Conservation (phyloP, 2,888 invertebrate genomes). For the Anthrax anthrax region DNA sequence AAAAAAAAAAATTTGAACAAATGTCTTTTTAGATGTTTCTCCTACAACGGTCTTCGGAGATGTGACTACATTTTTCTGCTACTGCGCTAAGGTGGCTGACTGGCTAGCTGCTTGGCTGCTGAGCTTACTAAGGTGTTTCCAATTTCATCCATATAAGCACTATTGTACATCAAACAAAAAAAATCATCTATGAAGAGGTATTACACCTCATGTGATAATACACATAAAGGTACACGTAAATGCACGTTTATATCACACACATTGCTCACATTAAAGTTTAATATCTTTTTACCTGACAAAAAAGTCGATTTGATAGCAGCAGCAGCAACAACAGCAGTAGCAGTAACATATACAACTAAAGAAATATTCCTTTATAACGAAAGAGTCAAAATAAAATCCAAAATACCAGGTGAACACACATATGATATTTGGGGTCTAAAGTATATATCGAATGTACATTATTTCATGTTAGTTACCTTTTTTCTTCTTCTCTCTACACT, state of each 20-base stretch:
- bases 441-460: no score
- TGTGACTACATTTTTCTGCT: conserved; percentile 10
- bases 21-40: conserved; percentile 12
- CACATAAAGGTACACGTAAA: no score
- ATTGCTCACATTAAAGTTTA: conserved; percentile 5
- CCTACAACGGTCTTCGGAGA: conserved; percentile 18
- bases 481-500: no score
- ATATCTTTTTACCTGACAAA: conserved; percentile 5
- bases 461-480: no score
- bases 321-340: conserved; percentile 3
- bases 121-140: conserved; percentile 10
- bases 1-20: no score
- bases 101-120: conserved; percentile 4
- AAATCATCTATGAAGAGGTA: neutral
- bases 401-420: neutral
- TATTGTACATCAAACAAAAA: neutral
- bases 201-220: no score
- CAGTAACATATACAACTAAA: conserved; percentile 1
- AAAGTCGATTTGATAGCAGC: conserved; percentile 4
- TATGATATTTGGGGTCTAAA: no score
- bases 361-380: no score
- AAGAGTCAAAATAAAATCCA: no score
- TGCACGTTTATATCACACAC: neutral
- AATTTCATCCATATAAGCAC: neutral
- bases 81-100: neutral